These are phyloP conservation scores for Ridgeia piscesae DNA, from an alignment of 1,140 invertebrate species.

Conservation along the genomic window DNA sequence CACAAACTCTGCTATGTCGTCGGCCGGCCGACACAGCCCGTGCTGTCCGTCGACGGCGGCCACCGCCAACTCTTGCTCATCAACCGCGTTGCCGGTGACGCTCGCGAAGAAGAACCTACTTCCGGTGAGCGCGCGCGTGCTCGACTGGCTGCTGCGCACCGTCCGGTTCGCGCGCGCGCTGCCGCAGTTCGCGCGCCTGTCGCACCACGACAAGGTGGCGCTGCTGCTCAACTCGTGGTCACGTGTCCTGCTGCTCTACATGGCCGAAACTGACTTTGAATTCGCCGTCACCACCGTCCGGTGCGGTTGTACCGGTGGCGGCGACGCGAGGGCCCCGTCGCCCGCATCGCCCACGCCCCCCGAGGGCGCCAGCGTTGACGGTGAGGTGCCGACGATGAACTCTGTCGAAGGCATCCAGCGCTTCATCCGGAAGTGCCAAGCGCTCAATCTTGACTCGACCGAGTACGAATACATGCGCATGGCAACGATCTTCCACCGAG, in stretches of 20 bases:
- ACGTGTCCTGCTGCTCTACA: slow-evolving; percentile 48
- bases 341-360: not conserved
- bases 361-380: not conserved
- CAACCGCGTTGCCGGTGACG: slow-evolving; percentile 6
- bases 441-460: slow-evolving; percentile 47
- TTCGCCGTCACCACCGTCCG: slow-evolving; percentile 50
- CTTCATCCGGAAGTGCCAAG: slow-evolving; percentile 53
- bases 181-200: slow-evolving; percentile 47
- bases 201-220: slow-evolving; percentile 51
- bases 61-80: slow-evolving; percentile 12
- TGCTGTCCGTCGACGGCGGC: not conserved
- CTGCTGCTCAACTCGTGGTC: slow-evolving; percentile 52
- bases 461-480: slow-evolving; percentile 54
- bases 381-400: slow-evolving; percentile 50
- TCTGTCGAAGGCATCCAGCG: slow-evolving; percentile 49
- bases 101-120: slow-evolving; percentile 56
- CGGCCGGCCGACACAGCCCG: not conserved
- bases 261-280: slow-evolving; percentile 55
- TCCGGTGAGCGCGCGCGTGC: slow-evolving; percentile 52
- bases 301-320: not conserved
- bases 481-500: slow-evolving; percentile 49
- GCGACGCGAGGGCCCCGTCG: not conserved
- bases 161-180: slow-evolving; percentile 51
- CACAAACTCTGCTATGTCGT: not conserved
- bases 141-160: slow-evolving; percentile 55